These are phyloP conservation scores for Sesamia inferens DNA, from an alignment of 2,888 invertebrate genomes.

Conservation along the genomic window DNA sequence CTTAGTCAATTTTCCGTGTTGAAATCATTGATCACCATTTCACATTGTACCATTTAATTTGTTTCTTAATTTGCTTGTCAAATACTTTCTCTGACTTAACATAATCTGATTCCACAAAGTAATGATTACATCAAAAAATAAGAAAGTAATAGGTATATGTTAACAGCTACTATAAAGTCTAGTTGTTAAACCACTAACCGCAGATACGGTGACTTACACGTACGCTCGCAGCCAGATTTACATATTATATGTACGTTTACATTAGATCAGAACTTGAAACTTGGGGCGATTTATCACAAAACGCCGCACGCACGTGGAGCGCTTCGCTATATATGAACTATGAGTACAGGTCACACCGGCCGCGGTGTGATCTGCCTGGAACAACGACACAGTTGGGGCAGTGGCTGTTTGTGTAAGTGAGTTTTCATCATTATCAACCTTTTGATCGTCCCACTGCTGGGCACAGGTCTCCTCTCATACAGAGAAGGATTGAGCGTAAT, in stretches of 20 bases:
- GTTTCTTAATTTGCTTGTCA: not conserved
- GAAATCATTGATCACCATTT: not conserved
- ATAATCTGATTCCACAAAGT: not conserved
- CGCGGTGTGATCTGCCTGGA: conserved; percentile 21
- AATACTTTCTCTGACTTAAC: not conserved
- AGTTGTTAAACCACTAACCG: conserved; percentile 27
- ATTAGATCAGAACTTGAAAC: conserved; percentile 65
- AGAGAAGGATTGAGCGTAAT: too few relatives aligned
- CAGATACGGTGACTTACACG: conserved; percentile 32
- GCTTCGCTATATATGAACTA: conserved; percentile 65
- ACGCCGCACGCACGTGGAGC: conserved; percentile 70
- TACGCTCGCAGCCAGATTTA: conserved; percentile 13
- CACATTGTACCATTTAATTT: not conserved
- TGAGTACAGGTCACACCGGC: conserved; percentile 16
- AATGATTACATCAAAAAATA: not conserved
- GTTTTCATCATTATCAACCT: too few relatives aligned
- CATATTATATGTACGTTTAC: conserved; percentile 43
- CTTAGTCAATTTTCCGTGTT: not conserved
- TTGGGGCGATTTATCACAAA: conserved; percentile 73
- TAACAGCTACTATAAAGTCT: conserved; percentile 22
- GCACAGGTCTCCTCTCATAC: too few relatives aligned
- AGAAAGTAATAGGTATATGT: conserved; percentile 7
- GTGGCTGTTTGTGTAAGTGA: too few relatives aligned
- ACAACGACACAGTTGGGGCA: too few relatives aligned
- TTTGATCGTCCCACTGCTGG: too few relatives aligned